Evolutionary conservation across 2,888 invertebrate genomes (phyloP), one percentile per base, ranked within the genome.

Genomic region (Lochmaea crataegi): DNA sequence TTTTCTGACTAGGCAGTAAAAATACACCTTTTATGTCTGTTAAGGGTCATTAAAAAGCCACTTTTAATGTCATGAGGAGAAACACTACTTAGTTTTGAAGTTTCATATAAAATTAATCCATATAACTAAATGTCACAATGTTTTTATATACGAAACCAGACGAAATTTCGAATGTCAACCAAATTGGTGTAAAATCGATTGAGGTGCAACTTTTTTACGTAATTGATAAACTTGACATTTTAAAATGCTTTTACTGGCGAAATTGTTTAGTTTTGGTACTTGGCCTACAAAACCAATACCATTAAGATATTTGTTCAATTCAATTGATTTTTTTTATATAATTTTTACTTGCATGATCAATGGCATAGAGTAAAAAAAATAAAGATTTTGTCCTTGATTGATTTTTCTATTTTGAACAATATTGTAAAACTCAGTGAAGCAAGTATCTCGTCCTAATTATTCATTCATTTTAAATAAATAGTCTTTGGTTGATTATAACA

Each of bases 141-240:
- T 4, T 26, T 2, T 26, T 26, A 26, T 26, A 32, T 7, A 6
- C 32, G 7, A 32, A 45, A 48, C 14, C 7, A n/a, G 32, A 32
- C 32, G 5, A 6, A 32, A 32, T 32, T 32, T 32, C 32, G 32
- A 48, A 48, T 48, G 14, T 48, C 48, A n/a, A 48, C 14, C 48
- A 14, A 48, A n/a, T 48, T 48, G n/a, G 5, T 7, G 48, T 45
- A 45, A 45, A 45, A 14, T 48, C 48, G 14, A 48, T 14, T 14
- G 4, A 32, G 32, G 48, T 7, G n/a, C 14, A 48, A n/a, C 6
- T 48, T 48, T n/a, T 48, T 45, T 14, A 48, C 48, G n/a, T 6
- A 48, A 48, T 48, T 48, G 48, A 48, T n/a, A 48, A 48, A 48
- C 48, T 48, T 48, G 48, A n/a, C 48, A 48, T 48, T 48, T 48